phyloP scores from a whole-genome alignment of 2,113 vertebrate species.

The Xenotilapia caudafasciata region DNA sequence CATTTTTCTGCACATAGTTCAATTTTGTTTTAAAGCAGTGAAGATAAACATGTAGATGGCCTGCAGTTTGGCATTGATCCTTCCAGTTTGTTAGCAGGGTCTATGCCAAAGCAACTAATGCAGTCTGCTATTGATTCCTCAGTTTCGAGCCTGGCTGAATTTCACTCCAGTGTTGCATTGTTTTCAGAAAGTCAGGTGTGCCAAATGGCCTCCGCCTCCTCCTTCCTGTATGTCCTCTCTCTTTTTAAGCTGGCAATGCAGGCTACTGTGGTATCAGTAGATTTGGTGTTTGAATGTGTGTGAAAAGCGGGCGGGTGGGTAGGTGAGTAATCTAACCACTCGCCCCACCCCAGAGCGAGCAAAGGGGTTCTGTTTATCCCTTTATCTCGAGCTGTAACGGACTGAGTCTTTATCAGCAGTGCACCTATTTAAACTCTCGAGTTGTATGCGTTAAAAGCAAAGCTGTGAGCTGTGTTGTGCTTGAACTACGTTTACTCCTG shows the following conservation, averaged over 20 bases:
- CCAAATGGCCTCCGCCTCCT: background rate
- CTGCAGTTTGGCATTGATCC: constrained; percentile 64
- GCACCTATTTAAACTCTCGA: constrained; percentile 14
- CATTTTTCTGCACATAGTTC: background rate
- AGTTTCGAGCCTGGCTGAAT: constrained; percentile 52
- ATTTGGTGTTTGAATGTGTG: background rate
- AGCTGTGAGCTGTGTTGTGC: background rate
- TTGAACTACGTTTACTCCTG: background rate
- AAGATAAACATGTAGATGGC: constrained; percentile 31
- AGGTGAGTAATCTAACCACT: background rate
- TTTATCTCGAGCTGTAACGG: background rate
- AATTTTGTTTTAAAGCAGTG: background rate
- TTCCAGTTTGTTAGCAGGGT: constrained; percentile 31
- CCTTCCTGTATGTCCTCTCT: background rate
- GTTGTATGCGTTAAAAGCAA: background rate
- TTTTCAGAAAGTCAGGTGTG: constrained; percentile 39
- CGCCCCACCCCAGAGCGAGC: background rate
- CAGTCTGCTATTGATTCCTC: constrained; percentile 60
- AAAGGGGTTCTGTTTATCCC: background rate
- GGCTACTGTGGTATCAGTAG: background rate
- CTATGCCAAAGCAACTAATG: constrained; percentile 66
- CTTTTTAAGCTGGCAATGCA: background rate
- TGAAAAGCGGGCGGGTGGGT: background rate
- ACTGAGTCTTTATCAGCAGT: background rate
- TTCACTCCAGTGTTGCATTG: constrained; percentile 25